These are phyloP conservation scores for Mamestra configurata DNA, from an alignment of 1,140 invertebrate genomes.

Conservation along the genomic window DNA sequence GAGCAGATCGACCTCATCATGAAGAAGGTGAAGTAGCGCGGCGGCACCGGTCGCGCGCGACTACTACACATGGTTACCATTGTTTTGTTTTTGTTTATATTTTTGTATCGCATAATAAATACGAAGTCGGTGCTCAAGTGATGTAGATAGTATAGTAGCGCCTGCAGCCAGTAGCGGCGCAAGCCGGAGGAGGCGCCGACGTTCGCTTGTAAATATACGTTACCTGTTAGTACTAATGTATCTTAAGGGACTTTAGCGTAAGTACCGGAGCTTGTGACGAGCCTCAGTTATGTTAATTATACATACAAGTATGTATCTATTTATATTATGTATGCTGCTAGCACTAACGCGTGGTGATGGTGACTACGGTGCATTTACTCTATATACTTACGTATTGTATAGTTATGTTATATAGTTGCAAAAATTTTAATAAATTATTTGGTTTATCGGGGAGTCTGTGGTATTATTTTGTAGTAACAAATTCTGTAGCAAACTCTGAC, in stretches of 20 bases:
- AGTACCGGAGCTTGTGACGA: slow-evolving; percentile 68
- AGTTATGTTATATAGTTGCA: slow-evolving; percentile 18
- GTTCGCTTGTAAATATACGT: slow-evolving; percentile 48
- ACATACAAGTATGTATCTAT: slow-evolving; percentile 18
- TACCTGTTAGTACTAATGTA: slow-evolving; percentile 45
- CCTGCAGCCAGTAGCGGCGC: neutral
- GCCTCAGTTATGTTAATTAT: slow-evolving; percentile 25
- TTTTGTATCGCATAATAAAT: neutral
- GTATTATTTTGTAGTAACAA: slow-evolving; percentile 30
- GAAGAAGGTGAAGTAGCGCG: slow-evolving; percentile 87
- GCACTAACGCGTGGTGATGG: slow-evolving; percentile 54
- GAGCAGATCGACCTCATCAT: slow-evolving; percentile 93
- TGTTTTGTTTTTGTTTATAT: slow-evolving; percentile 32
- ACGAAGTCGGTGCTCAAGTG: no score
- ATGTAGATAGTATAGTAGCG: no score
- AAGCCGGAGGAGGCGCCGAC: no score
- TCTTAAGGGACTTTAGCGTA: slow-evolving; percentile 58
- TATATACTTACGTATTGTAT: slow-evolving; percentile 27
- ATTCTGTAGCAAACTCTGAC: no score
- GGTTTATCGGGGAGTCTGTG: neutral
- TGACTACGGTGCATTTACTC: slow-evolving; percentile 57
- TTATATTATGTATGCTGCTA: slow-evolving; percentile 51
- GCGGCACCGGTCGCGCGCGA: neutral
- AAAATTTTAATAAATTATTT: slow-evolving; percentile 39
- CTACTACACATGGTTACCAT: neutral